Conservation (phyloP, 2,888 invertebrate species). For the Himalopsyche anomala region DNA sequence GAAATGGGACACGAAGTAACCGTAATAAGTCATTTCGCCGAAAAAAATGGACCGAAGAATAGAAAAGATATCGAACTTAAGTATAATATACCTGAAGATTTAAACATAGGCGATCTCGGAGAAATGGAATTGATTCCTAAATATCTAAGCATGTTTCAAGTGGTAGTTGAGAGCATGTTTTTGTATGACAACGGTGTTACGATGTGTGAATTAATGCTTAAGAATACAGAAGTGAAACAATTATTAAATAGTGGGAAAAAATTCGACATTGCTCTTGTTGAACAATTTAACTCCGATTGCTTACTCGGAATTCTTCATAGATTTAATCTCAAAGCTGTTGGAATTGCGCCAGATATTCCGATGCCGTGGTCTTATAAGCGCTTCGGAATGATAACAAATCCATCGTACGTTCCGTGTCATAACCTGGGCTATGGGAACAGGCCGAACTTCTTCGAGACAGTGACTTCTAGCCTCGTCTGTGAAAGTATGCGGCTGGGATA, state of each 20-base stretch:
- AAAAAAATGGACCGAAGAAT: slow-evolving; percentile 73
- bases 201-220: slow-evolving; percentile 75
- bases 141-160: slow-evolving; percentile 67
- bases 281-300: slow-evolving; percentile 86
- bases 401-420: slow-evolving; percentile 75
- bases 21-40: slow-evolving; percentile 76
- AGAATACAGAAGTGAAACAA: slow-evolving; percentile 75
- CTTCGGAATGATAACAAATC: slow-evolving; percentile 76
- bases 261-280: slow-evolving; percentile 84
- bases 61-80: slow-evolving; percentile 77
- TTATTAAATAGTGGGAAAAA: slow-evolving; percentile 74
- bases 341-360: slow-evolving; percentile 76
- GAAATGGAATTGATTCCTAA: slow-evolving; percentile 59
- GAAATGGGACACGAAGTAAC: slow-evolving; percentile 77
- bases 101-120: slow-evolving; percentile 71
- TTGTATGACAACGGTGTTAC: slow-evolving; percentile 71
- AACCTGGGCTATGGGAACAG: slow-evolving; percentile 76
- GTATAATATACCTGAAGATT: slow-evolving; percentile 61
- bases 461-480: slow-evolving; percentile 73
- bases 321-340: slow-evolving; percentile 81
- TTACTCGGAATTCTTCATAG: slow-evolving; percentile 82
- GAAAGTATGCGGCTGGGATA: slow-evolving; percentile 74
- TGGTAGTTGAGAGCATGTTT: slow-evolving; percentile 71
- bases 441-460: slow-evolving; percentile 74
- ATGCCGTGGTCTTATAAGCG: slow-evolving; percentile 77